phyloP scores from a whole-genome alignment of 2,113 vertebrate genomes.

The Lepus timidus region DNA sequence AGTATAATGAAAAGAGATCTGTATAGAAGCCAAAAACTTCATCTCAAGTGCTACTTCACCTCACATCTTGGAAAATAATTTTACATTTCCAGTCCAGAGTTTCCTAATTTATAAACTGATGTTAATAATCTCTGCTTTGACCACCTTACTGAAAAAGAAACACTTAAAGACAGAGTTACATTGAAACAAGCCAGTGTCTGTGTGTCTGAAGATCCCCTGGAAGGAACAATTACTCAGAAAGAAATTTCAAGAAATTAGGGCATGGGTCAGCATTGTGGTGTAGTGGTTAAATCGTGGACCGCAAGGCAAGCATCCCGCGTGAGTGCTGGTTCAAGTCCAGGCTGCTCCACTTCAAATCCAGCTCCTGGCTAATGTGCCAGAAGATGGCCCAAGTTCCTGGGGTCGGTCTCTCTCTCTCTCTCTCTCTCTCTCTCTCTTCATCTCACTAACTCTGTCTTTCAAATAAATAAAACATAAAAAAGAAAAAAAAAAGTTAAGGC shows the following conservation, averaged over 20 bases:
- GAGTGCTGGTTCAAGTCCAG: no score
- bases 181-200: background rate
- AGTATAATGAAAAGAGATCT: conserved; percentile 41
- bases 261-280: background rate
- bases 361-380: no score
- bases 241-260: background rate
- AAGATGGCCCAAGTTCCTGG: no score
- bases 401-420: no score
- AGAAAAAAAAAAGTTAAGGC: no score
- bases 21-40: background rate
- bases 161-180: background rate
- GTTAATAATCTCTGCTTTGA: conserved; percentile 10
- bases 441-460: no score
- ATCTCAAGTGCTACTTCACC: background rate
- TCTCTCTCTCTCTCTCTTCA: no score
- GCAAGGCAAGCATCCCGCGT: no score
- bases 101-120: background rate
- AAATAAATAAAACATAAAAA: no score
- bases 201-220: background rate
- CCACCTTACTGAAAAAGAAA: background rate
- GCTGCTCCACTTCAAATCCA: no score
- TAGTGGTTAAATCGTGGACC: no score
- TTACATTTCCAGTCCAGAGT: background rate
- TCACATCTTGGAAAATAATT: conserved; percentile 47
- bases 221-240: background rate